phyloP scores from a whole-genome alignment of 2,888 invertebrate species.

The Drosophila buzzatii region DNA sequence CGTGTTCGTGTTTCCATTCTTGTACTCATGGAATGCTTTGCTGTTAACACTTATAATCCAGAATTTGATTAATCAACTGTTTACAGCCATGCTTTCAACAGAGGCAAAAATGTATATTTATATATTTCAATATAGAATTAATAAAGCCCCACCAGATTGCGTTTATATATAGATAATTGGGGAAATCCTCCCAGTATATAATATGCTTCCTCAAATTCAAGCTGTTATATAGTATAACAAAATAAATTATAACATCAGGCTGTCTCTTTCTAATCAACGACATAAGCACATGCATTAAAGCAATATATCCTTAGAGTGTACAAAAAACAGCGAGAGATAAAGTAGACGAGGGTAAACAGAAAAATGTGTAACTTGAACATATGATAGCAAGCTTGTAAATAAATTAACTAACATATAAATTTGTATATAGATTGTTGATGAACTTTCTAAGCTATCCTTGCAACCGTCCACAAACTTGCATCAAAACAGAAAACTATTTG shows the following conservation, averaged over 20 bases:
- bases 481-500: slow-evolving; percentile 2
- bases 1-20: background rate
- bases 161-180: background rate
- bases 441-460: background rate
- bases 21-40: background rate
- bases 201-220: background rate
- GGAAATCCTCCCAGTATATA: background rate
- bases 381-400: too few species aligned
- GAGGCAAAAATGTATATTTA: too few species aligned
- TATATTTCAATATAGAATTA: background rate
- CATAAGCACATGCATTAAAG: background rate
- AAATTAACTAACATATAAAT: too few species aligned
- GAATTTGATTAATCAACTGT: background rate
- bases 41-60: background rate
- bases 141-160: background rate
- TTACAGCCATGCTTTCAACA: background rate
- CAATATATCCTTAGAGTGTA: background rate
- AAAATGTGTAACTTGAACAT: background rate
- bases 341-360: background rate
- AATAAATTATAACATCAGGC: background rate
- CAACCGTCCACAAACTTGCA: background rate
- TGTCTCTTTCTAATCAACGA: slow-evolving; percentile 3
- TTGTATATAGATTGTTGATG: too few species aligned
- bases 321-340: background rate
- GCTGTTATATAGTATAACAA: background rate